phyloP scores from a whole-genome alignment of 1,140 invertebrate genomes.

The Drosophila paulistorum region DNA sequence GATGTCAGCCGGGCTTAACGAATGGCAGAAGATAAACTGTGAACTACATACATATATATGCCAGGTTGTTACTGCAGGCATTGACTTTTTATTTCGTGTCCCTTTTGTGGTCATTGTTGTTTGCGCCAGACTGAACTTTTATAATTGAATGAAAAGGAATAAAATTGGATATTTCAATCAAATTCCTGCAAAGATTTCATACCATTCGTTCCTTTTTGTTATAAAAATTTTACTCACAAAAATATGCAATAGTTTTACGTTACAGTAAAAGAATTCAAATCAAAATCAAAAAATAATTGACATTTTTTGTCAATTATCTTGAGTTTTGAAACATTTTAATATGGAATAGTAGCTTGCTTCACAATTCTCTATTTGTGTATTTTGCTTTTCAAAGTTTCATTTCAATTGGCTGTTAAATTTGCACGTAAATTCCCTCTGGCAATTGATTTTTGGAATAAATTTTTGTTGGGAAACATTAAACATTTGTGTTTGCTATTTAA shows the following conservation, averaged over 20 bases:
- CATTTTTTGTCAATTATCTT: too few species aligned
- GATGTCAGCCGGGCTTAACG: background rate
- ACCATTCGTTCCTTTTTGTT: background rate
- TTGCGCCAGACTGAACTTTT: background rate
- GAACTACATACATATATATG: background rate
- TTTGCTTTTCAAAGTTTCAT: too few species aligned
- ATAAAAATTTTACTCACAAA: background rate
- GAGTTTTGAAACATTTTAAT: too few species aligned
- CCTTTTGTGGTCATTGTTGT: constrained; percentile 9
- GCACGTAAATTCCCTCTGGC: too few species aligned
- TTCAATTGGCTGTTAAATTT: too few species aligned
- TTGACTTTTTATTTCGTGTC: constrained; percentile 4
- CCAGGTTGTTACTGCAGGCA: background rate
- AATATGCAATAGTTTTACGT: background rate
- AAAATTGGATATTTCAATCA: background rate
- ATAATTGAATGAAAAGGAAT: constrained; percentile 10
- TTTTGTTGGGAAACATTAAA: too few species aligned
- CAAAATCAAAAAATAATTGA: too few species aligned
- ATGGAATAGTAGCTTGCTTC: too few species aligned
- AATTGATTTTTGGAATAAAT: too few species aligned
- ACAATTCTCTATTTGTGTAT: too few species aligned
- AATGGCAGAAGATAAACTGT: constrained; percentile 4
- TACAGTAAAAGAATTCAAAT: background rate
- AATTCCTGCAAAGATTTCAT: background rate
- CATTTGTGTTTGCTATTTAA: too few species aligned